phyloP scores from a whole-genome alignment of 2,797 vertebrate genomes.

The Trematomus bernacchii region DNA sequence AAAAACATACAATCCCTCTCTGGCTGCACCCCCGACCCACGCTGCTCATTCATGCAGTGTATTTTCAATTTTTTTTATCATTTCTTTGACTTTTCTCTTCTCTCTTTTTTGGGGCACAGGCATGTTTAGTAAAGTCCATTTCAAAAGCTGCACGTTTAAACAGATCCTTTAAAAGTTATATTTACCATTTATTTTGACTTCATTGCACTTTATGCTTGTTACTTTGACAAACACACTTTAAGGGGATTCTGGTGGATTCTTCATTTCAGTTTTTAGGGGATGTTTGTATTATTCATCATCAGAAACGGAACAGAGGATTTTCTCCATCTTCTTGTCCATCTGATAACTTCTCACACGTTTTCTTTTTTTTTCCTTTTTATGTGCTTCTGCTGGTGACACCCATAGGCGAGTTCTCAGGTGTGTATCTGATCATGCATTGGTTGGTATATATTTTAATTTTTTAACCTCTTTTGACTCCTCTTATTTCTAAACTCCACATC shows the following conservation, averaged over 20 bases:
- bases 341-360: slow-evolving; percentile 89
- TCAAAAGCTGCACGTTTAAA: neutral
- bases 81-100: slow-evolving; percentile 14
- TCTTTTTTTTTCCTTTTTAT: slow-evolving; percentile 81
- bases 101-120: neutral
- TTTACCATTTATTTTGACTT: neutral
- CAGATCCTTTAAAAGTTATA: neutral
- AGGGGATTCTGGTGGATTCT: slow-evolving; percentile 8
- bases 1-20: slow-evolving; percentile 73
- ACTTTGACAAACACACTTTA: slow-evolving; percentile 2
- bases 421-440: slow-evolving; percentile 88
- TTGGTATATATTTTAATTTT: slow-evolving; percentile 65
- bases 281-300: slow-evolving; percentile 39
- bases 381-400: slow-evolving; percentile 91
- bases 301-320: slow-evolving; percentile 64
- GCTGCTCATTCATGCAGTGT: slow-evolving; percentile 51
- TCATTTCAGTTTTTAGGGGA: slow-evolving; percentile 3
- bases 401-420: slow-evolving; percentile 99
- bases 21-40: slow-evolving; percentile 68
- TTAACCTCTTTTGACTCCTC: slow-evolving; percentile 26
- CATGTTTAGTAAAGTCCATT: neutral
- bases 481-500: slow-evolving; percentile 21
- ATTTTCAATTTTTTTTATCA: slow-evolving; percentile 14
- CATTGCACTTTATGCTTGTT: neutral
- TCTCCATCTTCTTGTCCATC: slow-evolving; percentile 70